Evolutionary conservation across 2,113 vertebrate genomes (phyloP), one percentile per base, ranked within the genome.

Genomic region (Garra rufa): DNA sequence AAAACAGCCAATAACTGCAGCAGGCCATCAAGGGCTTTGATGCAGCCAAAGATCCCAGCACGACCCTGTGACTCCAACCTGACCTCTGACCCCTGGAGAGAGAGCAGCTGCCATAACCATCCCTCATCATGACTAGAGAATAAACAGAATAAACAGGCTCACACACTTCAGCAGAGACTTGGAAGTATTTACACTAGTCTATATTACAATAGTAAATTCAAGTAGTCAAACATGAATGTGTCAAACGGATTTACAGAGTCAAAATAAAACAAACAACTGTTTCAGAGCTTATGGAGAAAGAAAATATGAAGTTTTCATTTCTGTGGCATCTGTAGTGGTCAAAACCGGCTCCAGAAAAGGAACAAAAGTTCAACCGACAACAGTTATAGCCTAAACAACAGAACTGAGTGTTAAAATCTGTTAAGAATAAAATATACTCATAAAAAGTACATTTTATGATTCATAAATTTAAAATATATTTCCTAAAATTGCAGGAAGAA

Each of bases 101-200:
- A 26, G n/a, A 85, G 83, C 88, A 91, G 89, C 88, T 90, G 90
- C 82, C 83, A 85, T 57, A n/a, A 38, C 19, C 48, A 55, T 17
- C 76, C 57, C 50, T 63, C 26, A 70, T 69, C 26, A 15, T 41
- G 67, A 74, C 21, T 38, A 24, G 81, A 50, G 43, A 78, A 55
- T 17, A 76, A 85, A 74, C 44, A 55, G 70, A 63, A 38, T 59
- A 76, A 44, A 83, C 61, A 71, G 41, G 43, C 41, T 43, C 24
- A 38, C n/a, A 83, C 38, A 57, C 81, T 41, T 52, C 28, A 15
- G 15, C 13, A 26, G 52, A 78, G 50, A 57, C 30, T 26, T 14
- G 3, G 34, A 43, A 52, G 26, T 76, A 50, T 34, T 75, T 21
- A 75, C 46, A 24, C 14, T 46, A 10, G 11, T 8, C 9, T 76